Base-by-base conservation (phyloP, 2,888 invertebrate species). In the Sinhomidia bicolor region DNA sequence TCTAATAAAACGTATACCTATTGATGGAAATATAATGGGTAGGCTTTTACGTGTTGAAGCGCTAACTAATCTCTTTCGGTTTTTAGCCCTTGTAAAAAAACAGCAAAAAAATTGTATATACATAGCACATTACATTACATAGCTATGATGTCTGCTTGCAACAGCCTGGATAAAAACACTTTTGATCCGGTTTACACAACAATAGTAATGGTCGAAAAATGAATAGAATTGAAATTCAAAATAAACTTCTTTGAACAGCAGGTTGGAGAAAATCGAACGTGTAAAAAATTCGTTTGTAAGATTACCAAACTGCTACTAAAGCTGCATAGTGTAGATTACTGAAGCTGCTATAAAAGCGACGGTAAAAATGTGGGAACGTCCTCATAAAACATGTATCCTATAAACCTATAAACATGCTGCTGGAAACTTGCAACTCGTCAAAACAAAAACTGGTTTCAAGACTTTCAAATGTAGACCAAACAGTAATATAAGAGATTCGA, bases 341-440 rank as follows among this genome's bases (percentile, higher is more conserved):
- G n/a, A n/a, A n/a, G n/a, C n/a, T 54, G 17, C 20, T 6, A 54
- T 26, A 29, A 62, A 29, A 29, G 14, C 29, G 32, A 62, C 26
- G 10, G 57, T 62, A 62, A 62, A 62, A 62, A 32, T 62, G 29
- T 62, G 62, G 62, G 62, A 62, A 62, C 26, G 29, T 32, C 32
- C 2, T 4, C n/a, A 6, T 62, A 62, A 26, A 62, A 62, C 4
- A 32, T 62, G 26, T 29, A 29, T 14, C 12, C 5, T 14, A 32
- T 26, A 62, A 6, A 62, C 26, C 14, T 32, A 3, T 7, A 60
- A 23, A 60, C 20, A 10, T 60, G 60, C 23, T 26, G 60, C 23
- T 26, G 60, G 26, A 60, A 60, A 36, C 36, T 36, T 7, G 36
- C 36, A 36, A 36, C 4, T 36, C 36, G 36, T 36, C 36, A 36